Evolutionary conservation across 2,888 invertebrate species (phyloP).

Genomic region (Poecilobothrus nobilitatus): DNA sequence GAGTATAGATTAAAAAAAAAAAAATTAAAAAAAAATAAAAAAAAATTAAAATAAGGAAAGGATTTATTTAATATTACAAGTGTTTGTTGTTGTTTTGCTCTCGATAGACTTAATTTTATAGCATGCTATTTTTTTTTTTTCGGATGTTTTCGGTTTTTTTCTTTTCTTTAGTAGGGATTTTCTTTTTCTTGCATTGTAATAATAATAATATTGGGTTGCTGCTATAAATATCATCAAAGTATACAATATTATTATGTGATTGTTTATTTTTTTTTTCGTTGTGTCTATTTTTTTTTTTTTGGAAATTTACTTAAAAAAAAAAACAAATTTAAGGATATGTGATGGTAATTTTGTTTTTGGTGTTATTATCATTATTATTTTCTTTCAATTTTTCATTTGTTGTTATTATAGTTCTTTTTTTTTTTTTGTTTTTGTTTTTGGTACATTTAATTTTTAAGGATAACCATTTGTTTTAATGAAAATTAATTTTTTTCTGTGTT

Average conservation of each 20-base stretch:
- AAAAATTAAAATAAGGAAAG: background rate
- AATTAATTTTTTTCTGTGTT: background rate
- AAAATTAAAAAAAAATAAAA: background rate
- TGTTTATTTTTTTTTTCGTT: too few relatives aligned
- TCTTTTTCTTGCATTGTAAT: background rate
- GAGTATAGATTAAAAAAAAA: background rate
- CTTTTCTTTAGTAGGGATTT: background rate
- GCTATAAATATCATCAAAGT: background rate
- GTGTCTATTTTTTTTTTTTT: too few relatives aligned
- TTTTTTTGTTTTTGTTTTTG: background rate
- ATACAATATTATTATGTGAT: background rate
- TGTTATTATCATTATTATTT: too few relatives aligned
- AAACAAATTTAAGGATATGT: background rate
- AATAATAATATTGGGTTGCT: background rate
- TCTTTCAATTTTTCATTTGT: too few relatives aligned
- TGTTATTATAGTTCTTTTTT: too few relatives aligned
- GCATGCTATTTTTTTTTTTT: background rate
- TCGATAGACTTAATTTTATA: slow-evolving; percentile 6
- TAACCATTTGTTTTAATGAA: slow-evolving; percentile 12
- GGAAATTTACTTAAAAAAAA: too few relatives aligned
- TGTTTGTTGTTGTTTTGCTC: background rate
- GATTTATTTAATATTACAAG: background rate
- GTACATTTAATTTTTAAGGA: slow-evolving; percentile 13
- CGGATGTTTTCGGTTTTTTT: background rate
- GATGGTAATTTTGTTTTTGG: background rate